Percentiles rank a stretch among this genome's conserved stretches.
Conservation (phyloP, 2,113 vertebrate species). For the Garra rufa region DNA sequence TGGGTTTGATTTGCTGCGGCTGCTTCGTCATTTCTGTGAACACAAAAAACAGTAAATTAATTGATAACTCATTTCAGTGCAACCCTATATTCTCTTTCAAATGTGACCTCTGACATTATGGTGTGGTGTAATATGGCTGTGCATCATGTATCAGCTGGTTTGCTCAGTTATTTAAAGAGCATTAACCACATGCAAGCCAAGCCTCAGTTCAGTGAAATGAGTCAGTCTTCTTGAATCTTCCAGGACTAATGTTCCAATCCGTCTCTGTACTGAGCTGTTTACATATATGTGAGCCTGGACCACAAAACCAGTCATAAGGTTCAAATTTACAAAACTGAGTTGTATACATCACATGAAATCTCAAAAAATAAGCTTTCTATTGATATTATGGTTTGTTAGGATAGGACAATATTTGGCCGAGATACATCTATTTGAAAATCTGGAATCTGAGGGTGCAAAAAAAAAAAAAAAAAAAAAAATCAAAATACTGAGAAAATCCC, state of each 20-base stretch:
- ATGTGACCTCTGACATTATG: conserved; percentile 6
- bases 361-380: too few relatives aligned
- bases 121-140: background rate
- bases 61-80: background rate
- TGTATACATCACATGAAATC: too few relatives aligned
- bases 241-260: background rate
- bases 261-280: too few relatives aligned
- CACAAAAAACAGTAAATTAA: conserved; percentile 5
- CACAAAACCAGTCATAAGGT: too few relatives aligned
- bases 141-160: background rate
- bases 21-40: conserved; percentile 63
- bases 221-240: background rate
- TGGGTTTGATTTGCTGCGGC: conserved; percentile 47
- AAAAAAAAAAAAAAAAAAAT: too few relatives aligned
- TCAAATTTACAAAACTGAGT: too few relatives aligned
- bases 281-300: too few relatives aligned
- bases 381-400: too few relatives aligned
- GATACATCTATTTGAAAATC: too few relatives aligned
- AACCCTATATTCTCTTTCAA: background rate
- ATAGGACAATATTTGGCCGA: too few relatives aligned
- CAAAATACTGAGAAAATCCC: too few relatives aligned
- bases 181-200: background rate
- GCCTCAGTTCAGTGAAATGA: background rate
- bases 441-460: too few relatives aligned
- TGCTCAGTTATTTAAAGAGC: background rate